Conservation (phyloP, 2,797 vertebrate species). For the Microctenopoma lineatum region DNA sequence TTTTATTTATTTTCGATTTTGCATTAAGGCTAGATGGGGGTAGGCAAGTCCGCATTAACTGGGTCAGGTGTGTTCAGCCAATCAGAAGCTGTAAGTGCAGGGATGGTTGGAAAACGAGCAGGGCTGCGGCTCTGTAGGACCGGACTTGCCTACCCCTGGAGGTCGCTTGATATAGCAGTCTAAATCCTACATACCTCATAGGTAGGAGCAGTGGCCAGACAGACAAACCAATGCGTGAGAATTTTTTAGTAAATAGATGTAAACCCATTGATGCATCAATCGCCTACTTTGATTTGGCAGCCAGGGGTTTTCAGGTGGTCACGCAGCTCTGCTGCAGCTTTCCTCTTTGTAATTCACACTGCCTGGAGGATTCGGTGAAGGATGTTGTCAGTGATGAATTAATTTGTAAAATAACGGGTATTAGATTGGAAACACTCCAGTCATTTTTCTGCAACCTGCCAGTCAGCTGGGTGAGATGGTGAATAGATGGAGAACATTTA, state of each 20-base stretch:
- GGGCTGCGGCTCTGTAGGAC: too few species aligned
- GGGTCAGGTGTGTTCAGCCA: too few species aligned
- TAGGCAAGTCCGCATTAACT: too few species aligned
- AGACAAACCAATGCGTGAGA: slow-evolving; percentile 22
- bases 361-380: slow-evolving; percentile 33
- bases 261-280: slow-evolving; percentile 38
- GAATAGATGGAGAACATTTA: slow-evolving; percentile 22
- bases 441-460: slow-evolving; percentile 14
- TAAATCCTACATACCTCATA: neutral
- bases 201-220: slow-evolving; percentile 11
- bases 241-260: neutral
- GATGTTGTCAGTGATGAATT: slow-evolving; percentile 56
- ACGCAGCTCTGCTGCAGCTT: slow-evolving; percentile 28
- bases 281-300: slow-evolving; percentile 49
- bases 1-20: neutral
- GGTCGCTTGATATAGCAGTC: neutral
- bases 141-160: neutral
- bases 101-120: too few species aligned
- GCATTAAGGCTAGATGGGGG: neutral
- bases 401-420: slow-evolving; percentile 40
- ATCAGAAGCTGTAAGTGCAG: too few species aligned
- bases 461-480: slow-evolving; percentile 19
- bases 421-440: slow-evolving; percentile 27
- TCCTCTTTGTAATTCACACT: slow-evolving; percentile 24
- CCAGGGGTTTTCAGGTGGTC: slow-evolving; percentile 55